phyloP scores from a whole-genome alignment of 2,797 vertebrate species.

The Buphagus erythrorhynchus region DNA sequence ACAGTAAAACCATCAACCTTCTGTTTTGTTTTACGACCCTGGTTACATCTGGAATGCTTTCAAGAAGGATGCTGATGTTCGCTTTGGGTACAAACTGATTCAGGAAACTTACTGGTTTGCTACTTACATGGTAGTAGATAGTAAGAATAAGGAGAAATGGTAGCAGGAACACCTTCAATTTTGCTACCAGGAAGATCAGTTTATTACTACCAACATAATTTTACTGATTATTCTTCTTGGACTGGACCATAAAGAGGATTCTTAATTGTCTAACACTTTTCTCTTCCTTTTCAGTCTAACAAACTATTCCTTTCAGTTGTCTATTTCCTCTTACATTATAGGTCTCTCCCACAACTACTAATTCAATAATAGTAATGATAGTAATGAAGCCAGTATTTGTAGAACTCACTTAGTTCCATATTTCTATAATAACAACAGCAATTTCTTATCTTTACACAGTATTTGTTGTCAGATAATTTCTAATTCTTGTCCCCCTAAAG shows the following conservation, averaged over 20 bases:
- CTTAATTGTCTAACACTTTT: not conserved
- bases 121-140: constrained; percentile 15
- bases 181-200: not conserved
- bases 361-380: not conserved
- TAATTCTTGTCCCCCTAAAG: not conserved
- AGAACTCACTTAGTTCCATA: not conserved
- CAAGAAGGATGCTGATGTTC: constrained; percentile 61
- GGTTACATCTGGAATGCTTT: constrained; percentile 73
- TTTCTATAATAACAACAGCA: not conserved
- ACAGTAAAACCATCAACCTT: constrained; percentile 76
- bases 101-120: constrained; percentile 40
- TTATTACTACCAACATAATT: not conserved
- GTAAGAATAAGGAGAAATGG: constrained; percentile 21
- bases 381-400: not conserved
- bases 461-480: not conserved
- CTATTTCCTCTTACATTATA: not conserved
- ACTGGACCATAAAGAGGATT: not conserved
- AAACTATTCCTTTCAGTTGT: not conserved
- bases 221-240: constrained; percentile 1
- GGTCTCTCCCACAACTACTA: not conserved
- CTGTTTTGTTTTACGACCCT: constrained; percentile 72
- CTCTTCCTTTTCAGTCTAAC: not conserved
- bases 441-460: not conserved
- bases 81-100: constrained; percentile 45
- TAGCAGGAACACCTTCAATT: constrained; percentile 23